Conservation (phyloP, 2,888 invertebrate genomes). For the Drosophila sordidula region DNA sequence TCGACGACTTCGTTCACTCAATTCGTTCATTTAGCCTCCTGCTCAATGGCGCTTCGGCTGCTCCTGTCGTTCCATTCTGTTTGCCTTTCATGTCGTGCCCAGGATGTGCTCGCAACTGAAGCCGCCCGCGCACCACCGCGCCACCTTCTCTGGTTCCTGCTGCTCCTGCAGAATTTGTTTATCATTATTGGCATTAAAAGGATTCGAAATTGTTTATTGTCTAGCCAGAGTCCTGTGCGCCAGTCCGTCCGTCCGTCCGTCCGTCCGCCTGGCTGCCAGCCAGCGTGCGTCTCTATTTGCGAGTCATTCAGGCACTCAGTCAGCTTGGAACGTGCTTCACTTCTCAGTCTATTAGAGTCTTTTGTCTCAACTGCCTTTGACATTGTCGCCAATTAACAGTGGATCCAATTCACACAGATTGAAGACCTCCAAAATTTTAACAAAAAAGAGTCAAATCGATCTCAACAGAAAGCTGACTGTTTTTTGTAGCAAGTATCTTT, state of each 20-base stretch:
- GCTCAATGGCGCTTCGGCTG: constrained; percentile 62
- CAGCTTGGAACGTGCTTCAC: constrained; percentile 52
- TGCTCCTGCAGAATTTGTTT: constrained; percentile 72
- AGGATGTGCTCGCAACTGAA: constrained; percentile 19
- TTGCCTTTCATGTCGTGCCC: constrained; percentile 65
- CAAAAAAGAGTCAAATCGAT: too few species aligned
- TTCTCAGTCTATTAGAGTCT: constrained; percentile 45
- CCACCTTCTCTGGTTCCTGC: background rate
- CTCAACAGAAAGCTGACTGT: too few species aligned
- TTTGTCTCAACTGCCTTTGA: constrained; percentile 56
- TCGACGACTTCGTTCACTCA: constrained; percentile 62
- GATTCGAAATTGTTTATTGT: constrained; percentile 81
- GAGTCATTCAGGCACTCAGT: constrained; percentile 47
- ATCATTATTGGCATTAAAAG: constrained; percentile 81
- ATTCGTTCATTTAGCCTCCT: constrained; percentile 70
- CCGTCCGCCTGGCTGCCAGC: background rate
- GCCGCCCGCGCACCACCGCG: constrained; percentile 11
- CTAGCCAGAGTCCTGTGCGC: constrained; percentile 56
- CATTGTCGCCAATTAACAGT: constrained; percentile 70
- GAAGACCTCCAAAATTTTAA: background rate
- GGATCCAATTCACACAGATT: constrained; percentile 27
- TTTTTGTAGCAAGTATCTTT: too few species aligned
- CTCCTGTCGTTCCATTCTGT: constrained; percentile 46
- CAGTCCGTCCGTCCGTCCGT: constrained; percentile 4
- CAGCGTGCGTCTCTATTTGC: constrained; percentile 30